These are phyloP conservation scores for Rhincodon typus DNA, from an alignment of 2,797 vertebrate species.

Conservation along the genomic window DNA sequence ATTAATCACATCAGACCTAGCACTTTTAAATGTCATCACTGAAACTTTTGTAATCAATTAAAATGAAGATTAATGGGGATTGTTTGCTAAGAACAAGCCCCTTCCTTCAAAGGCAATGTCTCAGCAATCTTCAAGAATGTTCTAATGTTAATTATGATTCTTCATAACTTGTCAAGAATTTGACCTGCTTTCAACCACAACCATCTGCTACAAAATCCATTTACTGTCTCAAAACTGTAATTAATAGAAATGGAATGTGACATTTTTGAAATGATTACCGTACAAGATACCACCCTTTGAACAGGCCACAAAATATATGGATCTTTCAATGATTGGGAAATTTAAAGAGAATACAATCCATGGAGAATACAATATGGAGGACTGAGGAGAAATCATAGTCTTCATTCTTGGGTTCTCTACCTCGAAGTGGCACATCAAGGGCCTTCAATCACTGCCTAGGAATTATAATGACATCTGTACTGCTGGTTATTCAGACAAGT, in stretches of 20 bases:
- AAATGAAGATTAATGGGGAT: conserved; percentile 69
- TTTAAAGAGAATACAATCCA: not conserved
- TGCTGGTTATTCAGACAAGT: not conserved
- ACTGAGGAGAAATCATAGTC: not conserved
- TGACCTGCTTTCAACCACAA: conserved; percentile 48
- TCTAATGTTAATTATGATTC: conserved; percentile 56
- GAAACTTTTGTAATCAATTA: conserved; percentile 76
- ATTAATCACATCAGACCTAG: conserved; percentile 64
- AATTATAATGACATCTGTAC: not conserved
- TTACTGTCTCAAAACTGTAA: conserved; percentile 3
- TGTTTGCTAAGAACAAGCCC: conserved; percentile 65
- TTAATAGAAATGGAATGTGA: conserved; percentile 13
- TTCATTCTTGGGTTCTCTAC: no score
- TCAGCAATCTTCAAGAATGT: conserved; percentile 52
- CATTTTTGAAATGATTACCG: not conserved
- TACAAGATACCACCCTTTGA: not conserved
- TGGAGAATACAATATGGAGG: not conserved
- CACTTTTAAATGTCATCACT: conserved; percentile 71
- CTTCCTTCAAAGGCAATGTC: conserved; percentile 55
- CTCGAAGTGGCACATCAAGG: not conserved
- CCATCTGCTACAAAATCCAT: conserved; percentile 34
- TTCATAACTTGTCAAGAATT: conserved; percentile 53
- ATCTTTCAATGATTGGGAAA: not conserved
- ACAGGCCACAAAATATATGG: not conserved
- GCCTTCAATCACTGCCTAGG: not conserved